Evolutionary conservation across 2,797 vertebrate species (phyloP).

Genomic region (Sebastes reedi): DNA sequence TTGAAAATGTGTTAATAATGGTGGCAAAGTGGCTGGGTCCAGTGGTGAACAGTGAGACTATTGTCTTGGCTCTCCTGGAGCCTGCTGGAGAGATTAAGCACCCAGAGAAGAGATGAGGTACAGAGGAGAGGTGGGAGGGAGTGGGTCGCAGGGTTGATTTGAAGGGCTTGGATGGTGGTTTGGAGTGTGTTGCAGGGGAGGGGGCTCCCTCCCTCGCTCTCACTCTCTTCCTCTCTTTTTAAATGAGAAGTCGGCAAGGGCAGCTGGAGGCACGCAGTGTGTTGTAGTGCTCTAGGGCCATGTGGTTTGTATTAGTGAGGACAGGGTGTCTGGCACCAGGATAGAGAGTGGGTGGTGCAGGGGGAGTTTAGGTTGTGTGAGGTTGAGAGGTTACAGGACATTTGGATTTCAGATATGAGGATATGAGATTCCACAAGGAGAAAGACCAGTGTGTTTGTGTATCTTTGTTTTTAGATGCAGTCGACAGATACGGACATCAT

Average conservation of each 20-base stretch:
- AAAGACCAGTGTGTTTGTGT: constrained; percentile 27
- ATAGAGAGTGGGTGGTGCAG: constrained; percentile 78
- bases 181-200: constrained; percentile 69
- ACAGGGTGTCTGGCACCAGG: constrained; percentile 84
- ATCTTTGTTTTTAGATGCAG: constrained; percentile 37
- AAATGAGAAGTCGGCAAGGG: constrained; percentile 76
- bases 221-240: constrained; percentile 67
- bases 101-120: constrained; percentile 75
- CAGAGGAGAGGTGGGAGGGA: constrained; percentile 62
- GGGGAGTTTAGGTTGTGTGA: constrained; percentile 74
- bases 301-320: constrained; percentile 86
- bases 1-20: constrained; percentile 84
- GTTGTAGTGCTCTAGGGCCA: constrained; percentile 78
- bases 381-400: constrained; percentile 79
- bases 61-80: constrained; percentile 81
- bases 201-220: constrained; percentile 60
- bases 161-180: constrained; percentile 76
- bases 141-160: constrained; percentile 71
- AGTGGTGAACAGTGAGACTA: constrained; percentile 81
- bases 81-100: constrained; percentile 81
- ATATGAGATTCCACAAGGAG: constrained; percentile 64
- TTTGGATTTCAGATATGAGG: constrained; percentile 76
- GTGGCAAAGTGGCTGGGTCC: constrained; percentile 74
- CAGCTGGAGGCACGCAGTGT: constrained; percentile 76
- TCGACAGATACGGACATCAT: neutral